Evolutionary conservation across 1,140 invertebrate genomes (phyloP), one percentile per base, ranked within the genome.

Genomic region (Cecropterus lyciades): DNA sequence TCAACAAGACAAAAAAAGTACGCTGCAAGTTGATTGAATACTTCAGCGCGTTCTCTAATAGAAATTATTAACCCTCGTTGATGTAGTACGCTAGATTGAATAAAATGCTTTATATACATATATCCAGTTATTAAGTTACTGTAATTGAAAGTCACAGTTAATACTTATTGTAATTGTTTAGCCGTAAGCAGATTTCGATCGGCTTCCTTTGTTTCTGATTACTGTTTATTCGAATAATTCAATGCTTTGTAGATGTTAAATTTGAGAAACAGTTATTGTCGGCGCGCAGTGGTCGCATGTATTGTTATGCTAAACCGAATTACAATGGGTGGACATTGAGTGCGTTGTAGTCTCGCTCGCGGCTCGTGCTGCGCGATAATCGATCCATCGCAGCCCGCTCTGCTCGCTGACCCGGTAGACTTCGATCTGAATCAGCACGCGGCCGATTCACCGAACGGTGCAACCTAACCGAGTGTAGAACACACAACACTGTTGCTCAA

Each of bases 361-460:
- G 72, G 64, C 68, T 80, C 73, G 74, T 75, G 73, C 80, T 72
- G 71, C 48, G 73, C 70, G 69, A 69, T 82, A 66, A 53, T 66
- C 53, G 64, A 56, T 65, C 57, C 67, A 73, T 70, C 65, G 68
- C 67, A 71, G 56, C 56, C 53, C 52, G 69, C 67, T 69, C 66
- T 67, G 73, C 75, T 79, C 42, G 80, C 72, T 69, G 69, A 83
- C 77, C 80, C 72, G 73, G 72, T 68, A 80, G 72, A 86, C 83
- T 82, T 82, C 84, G 80, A 85, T 87, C 79, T 83, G 76, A 85
- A 85, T 87, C 82, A 80, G 75, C 78, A 80, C 79, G 75, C 77
- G 77, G 73, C 74, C 65, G 70, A 76, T 73, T 79, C 77, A 73
- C 60, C 72, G 72, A 80, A 77, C 71, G 60, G 57, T 72, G 67